phyloP scores from a whole-genome alignment of 2,113 vertebrate species.

The Gopherus flavomarginatus region DNA sequence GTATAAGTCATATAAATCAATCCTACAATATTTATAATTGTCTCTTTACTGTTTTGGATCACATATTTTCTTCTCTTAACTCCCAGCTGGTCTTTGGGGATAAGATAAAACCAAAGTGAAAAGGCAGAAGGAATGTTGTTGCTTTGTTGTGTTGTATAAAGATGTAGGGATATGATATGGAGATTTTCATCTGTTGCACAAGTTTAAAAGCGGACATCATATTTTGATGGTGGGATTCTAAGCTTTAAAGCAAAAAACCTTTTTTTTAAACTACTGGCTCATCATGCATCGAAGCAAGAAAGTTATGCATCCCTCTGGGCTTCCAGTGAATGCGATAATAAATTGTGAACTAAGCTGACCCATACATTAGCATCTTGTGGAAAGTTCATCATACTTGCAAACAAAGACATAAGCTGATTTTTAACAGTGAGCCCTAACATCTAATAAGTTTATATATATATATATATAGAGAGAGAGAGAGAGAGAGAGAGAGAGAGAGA shows the following conservation, averaged over 20 bases:
- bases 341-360: background rate
- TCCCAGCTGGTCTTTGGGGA: background rate
- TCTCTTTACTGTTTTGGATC: slow-evolving; percentile 1
- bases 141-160: background rate
- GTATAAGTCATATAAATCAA: slow-evolving; percentile 57
- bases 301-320: background rate
- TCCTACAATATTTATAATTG: background rate
- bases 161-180: background rate
- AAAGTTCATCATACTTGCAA: slow-evolving; percentile 8
- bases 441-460: slow-evolving; percentile 8
- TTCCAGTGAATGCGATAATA: background rate
- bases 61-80: background rate
- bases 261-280: background rate
- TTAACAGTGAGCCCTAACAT: background rate
- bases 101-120: background rate
- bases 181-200: background rate
- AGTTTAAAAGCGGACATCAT: background rate
- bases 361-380: background rate
- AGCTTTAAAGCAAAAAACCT: too few species aligned
- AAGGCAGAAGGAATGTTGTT: background rate
- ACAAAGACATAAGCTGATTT: background rate
- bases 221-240: too few species aligned
- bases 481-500: too few species aligned
- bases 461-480: background rate
- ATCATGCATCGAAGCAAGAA: background rate